Percentiles rank a stretch among this genome's conserved stretches.
Conservation (phyloP, 2,113 vertebrate genomes). For the Tauraco erythrolophus region DNA sequence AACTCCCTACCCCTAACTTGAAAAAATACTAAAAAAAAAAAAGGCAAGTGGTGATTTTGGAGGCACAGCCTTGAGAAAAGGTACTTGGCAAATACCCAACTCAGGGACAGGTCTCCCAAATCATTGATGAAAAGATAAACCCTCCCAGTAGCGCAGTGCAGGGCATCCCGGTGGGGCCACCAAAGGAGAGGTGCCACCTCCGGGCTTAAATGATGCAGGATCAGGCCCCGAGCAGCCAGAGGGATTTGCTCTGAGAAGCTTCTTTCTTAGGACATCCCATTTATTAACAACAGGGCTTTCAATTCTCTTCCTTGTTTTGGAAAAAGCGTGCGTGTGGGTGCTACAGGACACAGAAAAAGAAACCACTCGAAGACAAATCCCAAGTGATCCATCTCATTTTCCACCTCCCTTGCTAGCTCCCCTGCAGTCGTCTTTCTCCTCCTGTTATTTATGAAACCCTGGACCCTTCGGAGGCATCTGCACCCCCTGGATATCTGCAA, state of each 20-base stretch:
- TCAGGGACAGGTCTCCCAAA: neutral
- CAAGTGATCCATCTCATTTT: neutral
- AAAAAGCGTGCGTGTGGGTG: rapidly evolving
- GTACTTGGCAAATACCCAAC: neutral
- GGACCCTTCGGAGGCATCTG: neutral
- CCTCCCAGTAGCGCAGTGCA: rapidly evolving
- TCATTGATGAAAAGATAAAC: neutral
- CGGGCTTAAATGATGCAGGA: neutral
- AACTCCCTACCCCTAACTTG: neutral
- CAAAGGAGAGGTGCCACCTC: neutral
- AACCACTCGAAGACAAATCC: neutral
- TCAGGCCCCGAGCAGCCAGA: neutral
- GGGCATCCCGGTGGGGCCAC: rapidly evolving
- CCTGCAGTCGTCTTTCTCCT: neutral
- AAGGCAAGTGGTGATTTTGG: neutral
- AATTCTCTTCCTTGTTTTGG: neutral
- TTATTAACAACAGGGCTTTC: neutral
- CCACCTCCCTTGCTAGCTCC: neutral
- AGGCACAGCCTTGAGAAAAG: neutral
- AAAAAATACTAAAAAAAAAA: neutral
- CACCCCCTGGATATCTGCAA: neutral
- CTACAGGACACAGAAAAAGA: neutral
- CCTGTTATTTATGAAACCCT: neutral
- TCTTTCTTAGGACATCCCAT: neutral
- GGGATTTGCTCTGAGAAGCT: neutral